These are phyloP conservation scores for Agrotis exclamationis DNA, from an alignment of 2,888 invertebrate species.

Conservation along the genomic window DNA sequence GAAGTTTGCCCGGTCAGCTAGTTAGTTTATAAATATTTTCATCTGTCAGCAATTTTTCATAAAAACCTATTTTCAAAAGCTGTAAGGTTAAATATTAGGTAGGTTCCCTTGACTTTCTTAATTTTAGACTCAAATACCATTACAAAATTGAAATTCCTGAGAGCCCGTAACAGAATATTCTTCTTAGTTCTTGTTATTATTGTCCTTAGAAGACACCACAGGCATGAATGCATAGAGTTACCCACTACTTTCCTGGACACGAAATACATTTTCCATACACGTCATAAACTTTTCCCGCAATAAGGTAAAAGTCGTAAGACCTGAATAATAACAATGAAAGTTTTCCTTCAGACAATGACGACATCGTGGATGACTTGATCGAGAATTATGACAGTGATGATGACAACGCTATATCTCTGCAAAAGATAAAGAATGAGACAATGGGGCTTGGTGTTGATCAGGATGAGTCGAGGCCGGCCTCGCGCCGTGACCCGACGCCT, in stretches of 20 bases:
- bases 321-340: slow-evolving; percentile 21
- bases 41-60: too few relatives aligned
- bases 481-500: slow-evolving; percentile 64
- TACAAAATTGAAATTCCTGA: not conserved
- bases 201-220: slow-evolving; percentile 1
- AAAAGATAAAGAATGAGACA: slow-evolving; percentile 93
- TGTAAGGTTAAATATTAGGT: too few relatives aligned
- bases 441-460: slow-evolving; percentile 56
- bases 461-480: slow-evolving; percentile 78
- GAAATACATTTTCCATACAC: slow-evolving; percentile 1
- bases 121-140: too few relatives aligned
- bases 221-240: not conserved
- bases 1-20: too few relatives aligned
- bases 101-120: too few relatives aligned
- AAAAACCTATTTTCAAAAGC: too few relatives aligned
- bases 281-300: slow-evolving; percentile 31
- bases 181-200: not conserved
- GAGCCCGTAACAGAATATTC: not conserved
- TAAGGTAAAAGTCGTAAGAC: slow-evolving; percentile 3
- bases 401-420: slow-evolving; percentile 94
- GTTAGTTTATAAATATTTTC: too few relatives aligned
- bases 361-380: slow-evolving; percentile 81
- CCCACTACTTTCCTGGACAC: slow-evolving; percentile 13
- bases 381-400: slow-evolving; percentile 92
- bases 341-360: slow-evolving; percentile 77